phyloP scores from a whole-genome alignment of 2,888 invertebrate species.

The Galeopsomyia nigrocyanea region DNA sequence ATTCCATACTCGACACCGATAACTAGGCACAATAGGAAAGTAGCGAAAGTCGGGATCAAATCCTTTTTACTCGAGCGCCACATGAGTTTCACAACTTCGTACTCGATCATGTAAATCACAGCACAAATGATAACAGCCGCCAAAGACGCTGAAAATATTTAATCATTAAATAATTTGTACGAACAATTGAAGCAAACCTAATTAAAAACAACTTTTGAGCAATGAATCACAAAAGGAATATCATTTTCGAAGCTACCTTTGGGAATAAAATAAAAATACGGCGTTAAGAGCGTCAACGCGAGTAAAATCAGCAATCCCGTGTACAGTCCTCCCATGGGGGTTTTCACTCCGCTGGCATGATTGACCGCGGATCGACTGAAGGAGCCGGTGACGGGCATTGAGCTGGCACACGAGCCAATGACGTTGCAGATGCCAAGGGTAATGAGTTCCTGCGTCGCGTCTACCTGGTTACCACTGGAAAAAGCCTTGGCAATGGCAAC shows the following conservation, averaged over 20 bases:
- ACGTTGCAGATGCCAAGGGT: slow-evolving; percentile 89
- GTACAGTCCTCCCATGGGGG: slow-evolving; percentile 88
- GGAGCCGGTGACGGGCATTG: slow-evolving; percentile 92
- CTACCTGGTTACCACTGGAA: slow-evolving; percentile 83
- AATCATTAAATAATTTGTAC: not conserved
- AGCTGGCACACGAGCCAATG: slow-evolving; percentile 87
- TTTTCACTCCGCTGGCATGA: slow-evolving; percentile 93
- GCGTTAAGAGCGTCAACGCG: slow-evolving; percentile 87
- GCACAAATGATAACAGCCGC: slow-evolving; percentile 96
- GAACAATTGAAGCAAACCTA: not conserved
- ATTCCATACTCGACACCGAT: slow-evolving; percentile 92
- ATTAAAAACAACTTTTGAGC: not conserved
- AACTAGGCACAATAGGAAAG: slow-evolving; percentile 84
- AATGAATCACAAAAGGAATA: slow-evolving; percentile 1
- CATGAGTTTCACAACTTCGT: slow-evolving; percentile 87
- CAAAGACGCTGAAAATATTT: slow-evolving; percentile 74
- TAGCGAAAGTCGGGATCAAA: slow-evolving; percentile 83
- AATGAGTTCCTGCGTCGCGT: slow-evolving; percentile 91
- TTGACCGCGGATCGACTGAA: slow-evolving; percentile 94
- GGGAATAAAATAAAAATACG: slow-evolving; percentile 91
- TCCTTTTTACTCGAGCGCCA: slow-evolving; percentile 88
- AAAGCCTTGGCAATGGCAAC: slow-evolving; percentile 97
- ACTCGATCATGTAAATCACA: slow-evolving; percentile 95
- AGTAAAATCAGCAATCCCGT: slow-evolving; percentile 86
- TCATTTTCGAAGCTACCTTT: slow-evolving; percentile 70